Evolutionary conservation across 2,113 vertebrate genomes (phyloP).

Genomic region (Casuarius casuarius): DNA sequence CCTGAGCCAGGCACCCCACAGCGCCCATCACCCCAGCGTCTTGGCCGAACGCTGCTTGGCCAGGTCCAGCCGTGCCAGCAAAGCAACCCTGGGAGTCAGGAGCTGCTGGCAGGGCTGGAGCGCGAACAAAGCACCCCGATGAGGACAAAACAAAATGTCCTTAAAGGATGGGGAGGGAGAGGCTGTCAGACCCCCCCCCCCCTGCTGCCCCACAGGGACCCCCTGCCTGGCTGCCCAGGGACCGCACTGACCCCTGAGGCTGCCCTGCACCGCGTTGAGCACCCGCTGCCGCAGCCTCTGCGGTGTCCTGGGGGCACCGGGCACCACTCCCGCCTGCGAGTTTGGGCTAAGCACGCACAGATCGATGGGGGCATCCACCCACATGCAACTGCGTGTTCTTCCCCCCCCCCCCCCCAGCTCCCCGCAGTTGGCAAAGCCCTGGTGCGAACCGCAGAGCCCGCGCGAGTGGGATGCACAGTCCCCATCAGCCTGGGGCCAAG

Average conservation of each 20-base stretch:
- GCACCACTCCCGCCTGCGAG: rapidly evolving
- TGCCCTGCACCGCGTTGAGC: rapidly evolving
- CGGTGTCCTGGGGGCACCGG: neutral
- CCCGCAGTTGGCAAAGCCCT: too few species aligned
- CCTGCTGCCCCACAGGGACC: neutral
- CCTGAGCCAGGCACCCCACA: neutral
- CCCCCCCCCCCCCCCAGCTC: too few species aligned
- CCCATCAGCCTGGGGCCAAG: rapidly evolving
- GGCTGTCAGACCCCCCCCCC: neutral
- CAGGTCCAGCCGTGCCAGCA: neutral
- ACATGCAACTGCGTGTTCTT: too few species aligned
- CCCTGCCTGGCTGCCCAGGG: neutral
- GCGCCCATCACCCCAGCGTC: neutral
- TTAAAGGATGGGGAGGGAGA: neutral
- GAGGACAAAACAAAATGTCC: slow-evolving; percentile 60
- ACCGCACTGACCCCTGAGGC: neutral
- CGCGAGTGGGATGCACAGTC: neutral
- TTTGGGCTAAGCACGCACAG: neutral
- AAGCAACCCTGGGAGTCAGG: slow-evolving; percentile 33
- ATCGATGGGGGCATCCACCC: neutral
- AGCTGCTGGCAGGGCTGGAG: slow-evolving; percentile 31
- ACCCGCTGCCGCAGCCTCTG: neutral
- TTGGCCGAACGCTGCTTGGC: neutral
- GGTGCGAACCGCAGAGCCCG: neutral
- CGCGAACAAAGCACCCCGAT: slow-evolving; percentile 4